Base-by-base conservation (phyloP, 2,113 vertebrate genomes). In the Meriones unguiculatus region DNA sequence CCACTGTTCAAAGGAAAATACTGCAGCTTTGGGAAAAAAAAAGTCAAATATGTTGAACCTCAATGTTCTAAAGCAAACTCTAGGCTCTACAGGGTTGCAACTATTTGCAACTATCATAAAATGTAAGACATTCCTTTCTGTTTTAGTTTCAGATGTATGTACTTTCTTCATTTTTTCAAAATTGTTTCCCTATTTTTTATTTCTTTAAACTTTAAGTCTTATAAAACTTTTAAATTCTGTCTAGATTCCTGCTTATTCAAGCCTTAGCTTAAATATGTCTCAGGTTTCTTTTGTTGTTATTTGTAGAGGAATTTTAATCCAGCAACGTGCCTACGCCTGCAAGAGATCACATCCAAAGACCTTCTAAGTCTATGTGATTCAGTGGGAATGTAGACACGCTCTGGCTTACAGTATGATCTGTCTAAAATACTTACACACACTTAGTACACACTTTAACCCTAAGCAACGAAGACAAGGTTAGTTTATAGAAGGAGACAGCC, bases 31-130 rank as follows among this genome's bases (percentile, higher is more conserved):
- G 25, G 20, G 20, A 52, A 1, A n/a, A 1, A n/a, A 41, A 57
- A 80, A 4, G 1, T 84, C 22, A 2, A 57, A 41, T 35, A 24
- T 38, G 22, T 52, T 57, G 28, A 57, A 9, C n/a, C 5, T 35
- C 2, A 54, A 0, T n/a, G 12, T 54, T 7, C 5, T 25, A 75
- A 46, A 41, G 5, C 46, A 89, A 52, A 13, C 0, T 2, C 5
- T 25, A 41, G 17, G 13, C 3, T 62, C 35, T 35, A 0, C 35
- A 54, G n/a, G 9, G 59, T 4, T 67, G 18, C 28, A 28, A 41
- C 12, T 54, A 2, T 12, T 0, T 75, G 4, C 5, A 35, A 3
- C 9, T 72, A 15, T 25, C 38, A 28, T 14, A 62, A 28, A 2
- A 25, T 1, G 30, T 5, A 6, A 65, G 18, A 0, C 14, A 38